phyloP scores from a whole-genome alignment of 1,140 invertebrate genomes.

The Copidosoma floridanum region DNA sequence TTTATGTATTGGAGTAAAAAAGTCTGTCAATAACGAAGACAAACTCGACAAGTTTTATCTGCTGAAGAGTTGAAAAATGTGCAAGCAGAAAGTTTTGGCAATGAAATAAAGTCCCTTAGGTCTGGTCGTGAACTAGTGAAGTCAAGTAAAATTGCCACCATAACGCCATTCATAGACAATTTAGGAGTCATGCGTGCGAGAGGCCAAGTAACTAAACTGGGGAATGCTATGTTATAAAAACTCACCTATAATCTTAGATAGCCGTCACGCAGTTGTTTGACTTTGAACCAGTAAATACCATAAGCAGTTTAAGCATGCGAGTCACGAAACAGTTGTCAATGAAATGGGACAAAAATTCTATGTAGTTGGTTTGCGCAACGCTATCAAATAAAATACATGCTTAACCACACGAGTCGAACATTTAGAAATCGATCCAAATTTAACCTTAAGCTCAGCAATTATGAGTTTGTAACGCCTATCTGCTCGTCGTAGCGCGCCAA shows the following conservation, averaged over 20 bases:
- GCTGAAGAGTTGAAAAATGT: background rate
- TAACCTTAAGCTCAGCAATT: too few relatives aligned
- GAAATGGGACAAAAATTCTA: background rate
- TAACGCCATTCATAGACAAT: background rate
- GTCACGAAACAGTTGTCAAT: background rate
- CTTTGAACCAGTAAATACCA: background rate
- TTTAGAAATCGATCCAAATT: constrained; percentile 36
- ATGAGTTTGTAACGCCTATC: too few relatives aligned
- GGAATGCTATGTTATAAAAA: background rate
- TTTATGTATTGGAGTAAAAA: too few relatives aligned
- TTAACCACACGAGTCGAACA: constrained; percentile 32
- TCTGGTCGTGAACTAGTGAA: background rate
- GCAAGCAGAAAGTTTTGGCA: background rate
- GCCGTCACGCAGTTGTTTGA: background rate
- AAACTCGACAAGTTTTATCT: background rate
- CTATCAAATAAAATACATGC: constrained; percentile 35
- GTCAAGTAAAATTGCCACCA: background rate
- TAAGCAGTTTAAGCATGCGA: background rate
- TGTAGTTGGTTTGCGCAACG: background rate
- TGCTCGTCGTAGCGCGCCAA: too few relatives aligned
- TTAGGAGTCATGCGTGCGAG: background rate
- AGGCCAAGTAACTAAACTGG: background rate
- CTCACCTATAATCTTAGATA: background rate
- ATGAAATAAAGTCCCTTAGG: background rate
- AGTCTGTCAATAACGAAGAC: too few relatives aligned